Percentiles rank a stretch among this genome's conserved stretches.
Conservation (phyloP, 2,888 invertebrate species). For the Spilosoma lubricipeda region DNA sequence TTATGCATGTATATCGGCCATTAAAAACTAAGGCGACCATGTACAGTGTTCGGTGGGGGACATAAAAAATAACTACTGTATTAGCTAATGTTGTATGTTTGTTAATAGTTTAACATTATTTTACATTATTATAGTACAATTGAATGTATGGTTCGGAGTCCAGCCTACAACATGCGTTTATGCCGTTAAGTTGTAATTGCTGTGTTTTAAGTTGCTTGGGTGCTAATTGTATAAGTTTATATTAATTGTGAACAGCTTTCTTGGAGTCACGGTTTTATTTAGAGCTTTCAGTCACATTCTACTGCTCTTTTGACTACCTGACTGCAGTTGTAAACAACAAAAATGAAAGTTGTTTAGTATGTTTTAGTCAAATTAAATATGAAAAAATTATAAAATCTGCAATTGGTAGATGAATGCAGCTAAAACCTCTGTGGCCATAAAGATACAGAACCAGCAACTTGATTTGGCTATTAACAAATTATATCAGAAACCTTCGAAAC, state of each 20-base stretch:
- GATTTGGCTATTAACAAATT: background rate
- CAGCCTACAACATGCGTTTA: conserved; percentile 19
- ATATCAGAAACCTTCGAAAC: background rate
- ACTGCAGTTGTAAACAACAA: no score
- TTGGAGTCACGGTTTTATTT: background rate
- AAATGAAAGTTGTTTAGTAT: no score
- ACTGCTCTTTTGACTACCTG: no score
- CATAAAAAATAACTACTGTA: conserved; percentile 63
- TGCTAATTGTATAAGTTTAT: conserved; percentile 22
- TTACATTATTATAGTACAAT: conserved; percentile 26
- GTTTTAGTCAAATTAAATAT: no score
- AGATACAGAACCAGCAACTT: background rate
- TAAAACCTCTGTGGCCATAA: no score
- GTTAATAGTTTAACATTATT: conserved; percentile 41
- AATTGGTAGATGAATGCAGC: background rate
- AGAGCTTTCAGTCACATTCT: background rate
- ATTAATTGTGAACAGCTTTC: background rate
- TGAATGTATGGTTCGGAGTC: conserved; percentile 19
- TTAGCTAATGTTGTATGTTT: conserved; percentile 49
- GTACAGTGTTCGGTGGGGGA: conserved; percentile 56
- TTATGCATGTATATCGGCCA: conserved; percentile 60
- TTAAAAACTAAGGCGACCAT: conserved; percentile 64
- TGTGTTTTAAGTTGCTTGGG: conserved; percentile 24
- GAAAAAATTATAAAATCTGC: background rate
- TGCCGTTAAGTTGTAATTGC: conserved; percentile 28